phyloP scores from a whole-genome alignment of 2,888 invertebrate species.

The Idaea dimidiata region DNA sequence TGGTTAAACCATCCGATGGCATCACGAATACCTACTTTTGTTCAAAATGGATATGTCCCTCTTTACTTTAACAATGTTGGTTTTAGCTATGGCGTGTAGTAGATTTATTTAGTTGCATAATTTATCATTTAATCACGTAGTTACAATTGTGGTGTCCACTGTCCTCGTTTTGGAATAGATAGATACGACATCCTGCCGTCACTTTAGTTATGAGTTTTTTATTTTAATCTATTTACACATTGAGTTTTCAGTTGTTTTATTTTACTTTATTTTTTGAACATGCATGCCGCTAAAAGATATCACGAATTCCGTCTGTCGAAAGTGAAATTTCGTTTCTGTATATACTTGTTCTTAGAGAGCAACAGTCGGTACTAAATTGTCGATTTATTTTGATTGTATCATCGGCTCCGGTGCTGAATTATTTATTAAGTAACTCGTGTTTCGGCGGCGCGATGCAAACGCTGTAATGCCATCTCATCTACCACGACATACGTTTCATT shows the following conservation, averaged over 20 bases:
- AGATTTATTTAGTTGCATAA: constrained; percentile 9
- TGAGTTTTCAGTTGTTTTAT: neutral
- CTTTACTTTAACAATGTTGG: constrained; percentile 3
- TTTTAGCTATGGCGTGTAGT: constrained; percentile 7
- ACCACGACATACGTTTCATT: neutral
- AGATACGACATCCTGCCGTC: neutral
- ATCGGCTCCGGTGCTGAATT: neutral
- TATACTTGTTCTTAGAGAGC: neutral
- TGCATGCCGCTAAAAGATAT: constrained; percentile 17
- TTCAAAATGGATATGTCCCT: neutral
- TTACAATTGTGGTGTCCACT: neutral
- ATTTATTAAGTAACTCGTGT: neutral
- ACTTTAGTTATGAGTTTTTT: neutral
- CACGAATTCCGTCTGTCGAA: constrained; percentile 1
- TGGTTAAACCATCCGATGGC: neutral
- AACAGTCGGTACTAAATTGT: neutral
- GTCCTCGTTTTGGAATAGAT: neutral
- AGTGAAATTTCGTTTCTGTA: neutral
- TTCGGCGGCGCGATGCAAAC: neutral
- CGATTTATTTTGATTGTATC: constrained; percentile 5
- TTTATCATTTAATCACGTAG: constrained; percentile 5
- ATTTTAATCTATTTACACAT: constrained; percentile 7
- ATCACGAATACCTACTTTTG: too few species aligned
- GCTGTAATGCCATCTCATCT: constrained; percentile 2
- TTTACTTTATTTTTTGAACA: constrained; percentile 14